phyloP scores from a whole-genome alignment of 2,113 vertebrate genomes.

The Thamnaconus septentrionalis region DNA sequence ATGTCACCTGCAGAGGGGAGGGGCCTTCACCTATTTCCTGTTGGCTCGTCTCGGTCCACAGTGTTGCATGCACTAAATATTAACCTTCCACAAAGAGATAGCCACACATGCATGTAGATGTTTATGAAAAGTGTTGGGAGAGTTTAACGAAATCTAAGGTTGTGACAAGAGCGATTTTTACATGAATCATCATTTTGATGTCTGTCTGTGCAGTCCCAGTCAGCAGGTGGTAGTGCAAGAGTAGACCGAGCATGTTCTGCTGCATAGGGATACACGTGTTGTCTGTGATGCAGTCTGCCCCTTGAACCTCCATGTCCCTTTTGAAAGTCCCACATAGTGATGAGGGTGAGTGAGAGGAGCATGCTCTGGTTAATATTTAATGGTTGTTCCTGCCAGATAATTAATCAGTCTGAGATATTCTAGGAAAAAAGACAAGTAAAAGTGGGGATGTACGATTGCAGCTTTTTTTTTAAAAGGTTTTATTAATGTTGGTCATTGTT shows the following conservation, averaged over 20 bases:
- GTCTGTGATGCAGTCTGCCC: slow-evolving; percentile 22
- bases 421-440: slow-evolving; percentile 16
- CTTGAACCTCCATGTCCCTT: slow-evolving; percentile 42
- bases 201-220: background rate
- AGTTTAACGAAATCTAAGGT: too few species aligned
- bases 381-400: slow-evolving; percentile 45
- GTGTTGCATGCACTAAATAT: too few species aligned
- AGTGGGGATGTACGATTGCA: too few species aligned
- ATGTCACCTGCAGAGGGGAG: slow-evolving; percentile 13
- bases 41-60: too few species aligned
- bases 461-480: too few species aligned
- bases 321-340: slow-evolving; percentile 22
- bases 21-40: background rate
- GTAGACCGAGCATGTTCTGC: background rate
- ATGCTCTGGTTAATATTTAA: slow-evolving; percentile 72
- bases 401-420: slow-evolving; percentile 46
- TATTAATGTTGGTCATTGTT: too few species aligned
- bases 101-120: too few species aligned
- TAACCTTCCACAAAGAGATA: too few species aligned
- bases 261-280: slow-evolving; percentile 29
- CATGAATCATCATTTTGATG: too few species aligned
- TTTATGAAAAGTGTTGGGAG: too few species aligned
- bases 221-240: too few species aligned
- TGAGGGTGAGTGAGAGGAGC: slow-evolving; percentile 50
- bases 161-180: too few species aligned